Evolutionary conservation across 2,797 vertebrate species (phyloP), one percentile per base, ranked within the genome.

Genomic region (Manis javanica): DNA sequence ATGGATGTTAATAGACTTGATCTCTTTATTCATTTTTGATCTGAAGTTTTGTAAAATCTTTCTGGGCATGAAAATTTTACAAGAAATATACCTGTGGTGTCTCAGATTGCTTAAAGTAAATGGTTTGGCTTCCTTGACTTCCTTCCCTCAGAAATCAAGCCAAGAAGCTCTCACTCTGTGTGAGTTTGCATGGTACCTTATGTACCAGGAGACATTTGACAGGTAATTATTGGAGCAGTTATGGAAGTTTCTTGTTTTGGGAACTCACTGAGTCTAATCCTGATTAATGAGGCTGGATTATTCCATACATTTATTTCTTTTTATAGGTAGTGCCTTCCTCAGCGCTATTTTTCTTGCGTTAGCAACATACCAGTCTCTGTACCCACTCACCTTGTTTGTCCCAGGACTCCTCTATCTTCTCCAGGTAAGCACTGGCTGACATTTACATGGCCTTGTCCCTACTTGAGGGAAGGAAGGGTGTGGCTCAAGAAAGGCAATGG

Each of bases 321-420:
- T 98, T 98, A 64, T 98, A 99, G 99, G 99, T 97, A 99, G 99
- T 97, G 98, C 99, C 87, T 98, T 99, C 97, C 98, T 99, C 95
- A 99, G 99, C 97, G 99, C 99, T 93, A 98, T 99, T 81, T 99
- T 99, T 96, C 98, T 99, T 97, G 99, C 99, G 31, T 97, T 99
- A 98, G 99, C 99, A 77, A 99, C 99, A 0, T 99, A 99, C 98
- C 99, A 99, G 98, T 99, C 99, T 90, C 99, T 99, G 96, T 99
- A 99, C 74, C 99, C 99, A 68, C 94, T 99, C 72, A 99, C 99
- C 0, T 97, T 99, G 90, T 99, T 99, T 85, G 99, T 99, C 94
- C 99, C 99, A 12, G 99, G 99, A 1, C 98, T 99, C 68, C 99
- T 99, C 1, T 99, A 99, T 97, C 98, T 99, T 55, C 98, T 99